Percentiles rank a stretch among this genome's conserved stretches.
phyloP scores from a whole-genome alignment of 1,140 invertebrate genomes.

The Tenebrio molitor region DNA sequence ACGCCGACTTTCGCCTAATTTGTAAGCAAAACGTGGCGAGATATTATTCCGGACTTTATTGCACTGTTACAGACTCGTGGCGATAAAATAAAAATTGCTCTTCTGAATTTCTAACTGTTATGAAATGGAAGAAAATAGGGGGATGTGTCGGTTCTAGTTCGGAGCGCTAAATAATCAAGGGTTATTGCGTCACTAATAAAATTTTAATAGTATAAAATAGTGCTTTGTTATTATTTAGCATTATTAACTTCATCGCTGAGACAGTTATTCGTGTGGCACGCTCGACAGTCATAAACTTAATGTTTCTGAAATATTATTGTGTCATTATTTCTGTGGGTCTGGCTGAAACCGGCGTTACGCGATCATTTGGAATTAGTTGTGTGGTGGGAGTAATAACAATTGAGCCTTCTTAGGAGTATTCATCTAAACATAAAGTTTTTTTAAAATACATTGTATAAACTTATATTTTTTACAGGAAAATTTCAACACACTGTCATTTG shows the following conservation, averaged over 20 bases:
- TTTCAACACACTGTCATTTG: too few species aligned
- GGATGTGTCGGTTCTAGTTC: too few species aligned
- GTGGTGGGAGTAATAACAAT: too few species aligned
- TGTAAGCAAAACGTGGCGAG: constrained; percentile 13
- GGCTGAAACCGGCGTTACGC: not conserved
- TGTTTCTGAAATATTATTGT: not conserved
- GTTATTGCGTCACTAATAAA: too few species aligned
- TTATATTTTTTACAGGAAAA: too few species aligned
- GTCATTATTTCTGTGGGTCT: not conserved
- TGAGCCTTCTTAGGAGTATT: too few species aligned
- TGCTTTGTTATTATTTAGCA: not conserved
- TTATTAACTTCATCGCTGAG: not conserved
- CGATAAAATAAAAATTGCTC: not conserved
- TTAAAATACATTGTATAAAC: too few species aligned
- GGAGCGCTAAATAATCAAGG: too few species aligned
- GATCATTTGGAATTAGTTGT: not conserved
- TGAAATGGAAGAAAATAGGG: too few species aligned
- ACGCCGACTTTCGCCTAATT: constrained; percentile 6
- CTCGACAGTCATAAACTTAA: not conserved
- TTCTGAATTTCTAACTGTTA: not conserved
- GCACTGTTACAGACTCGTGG: not conserved
- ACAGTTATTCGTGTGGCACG: not conserved
- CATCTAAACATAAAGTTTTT: too few species aligned
- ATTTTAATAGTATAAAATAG: not conserved
- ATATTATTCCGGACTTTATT: constrained; percentile 22